These are phyloP conservation scores for Pandion haliaetus DNA, from an alignment of 2,113 vertebrate species.

Conservation along the genomic window DNA sequence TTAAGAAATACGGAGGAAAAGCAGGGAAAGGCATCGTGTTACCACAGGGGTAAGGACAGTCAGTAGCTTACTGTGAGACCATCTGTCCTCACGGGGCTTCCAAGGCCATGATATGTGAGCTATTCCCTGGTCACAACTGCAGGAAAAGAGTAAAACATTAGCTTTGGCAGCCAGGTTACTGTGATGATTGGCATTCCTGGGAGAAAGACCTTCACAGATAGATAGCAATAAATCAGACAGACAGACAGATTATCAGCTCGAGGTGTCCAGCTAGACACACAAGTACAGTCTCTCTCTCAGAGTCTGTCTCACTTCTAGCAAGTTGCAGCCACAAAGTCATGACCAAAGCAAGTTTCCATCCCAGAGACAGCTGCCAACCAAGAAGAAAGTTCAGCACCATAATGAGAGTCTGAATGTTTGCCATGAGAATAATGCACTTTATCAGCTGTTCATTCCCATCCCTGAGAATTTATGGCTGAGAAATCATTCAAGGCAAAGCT, in stretches of 20 bases:
- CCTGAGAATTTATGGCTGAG: background rate
- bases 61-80: background rate
- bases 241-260: background rate
- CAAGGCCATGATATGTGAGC: rapidly evolving
- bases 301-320: background rate
- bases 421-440: background rate
- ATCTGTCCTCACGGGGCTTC: background rate
- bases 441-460: background rate
- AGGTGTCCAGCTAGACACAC: background rate
- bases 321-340: background rate
- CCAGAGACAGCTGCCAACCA: background rate
- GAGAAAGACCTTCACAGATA: background rate
- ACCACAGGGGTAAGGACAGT: background rate
- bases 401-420: background rate
- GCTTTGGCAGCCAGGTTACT: background rate
- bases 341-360: background rate
- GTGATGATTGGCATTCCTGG: background rate
- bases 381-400: background rate
- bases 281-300: background rate
- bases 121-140: background rate
- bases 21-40: background rate
- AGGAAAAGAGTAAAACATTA: background rate
- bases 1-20: background rate
- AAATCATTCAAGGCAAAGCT: background rate
- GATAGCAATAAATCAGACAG: background rate